These are phyloP conservation scores for Anser brachyrhynchus DNA, from an alignment of 2,113 vertebrate genomes.

Conservation along the genomic window DNA sequence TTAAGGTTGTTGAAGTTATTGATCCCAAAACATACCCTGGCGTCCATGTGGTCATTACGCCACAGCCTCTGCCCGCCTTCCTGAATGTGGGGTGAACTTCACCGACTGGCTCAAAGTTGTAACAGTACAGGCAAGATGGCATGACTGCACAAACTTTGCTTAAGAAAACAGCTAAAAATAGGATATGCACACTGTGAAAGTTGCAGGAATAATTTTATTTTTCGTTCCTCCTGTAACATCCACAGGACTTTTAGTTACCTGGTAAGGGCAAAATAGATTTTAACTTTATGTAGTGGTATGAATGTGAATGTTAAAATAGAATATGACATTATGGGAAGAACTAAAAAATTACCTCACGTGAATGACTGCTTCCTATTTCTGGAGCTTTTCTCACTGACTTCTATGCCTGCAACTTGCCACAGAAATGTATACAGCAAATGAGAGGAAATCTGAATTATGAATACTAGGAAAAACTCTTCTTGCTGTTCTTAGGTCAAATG, in stretches of 20 bases:
- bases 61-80: neutral
- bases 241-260: neutral
- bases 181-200: neutral
- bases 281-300: neutral
- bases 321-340: neutral
- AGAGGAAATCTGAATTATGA: neutral
- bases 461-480: neutral
- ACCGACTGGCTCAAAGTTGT: neutral
- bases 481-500: conserved; percentile 89
- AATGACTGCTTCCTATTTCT: neutral
- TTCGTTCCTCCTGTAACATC: neutral
- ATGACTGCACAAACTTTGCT: neutral
- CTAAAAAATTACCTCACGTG: neutral
- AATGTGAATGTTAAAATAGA: neutral
- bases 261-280: neutral
- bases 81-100: neutral
- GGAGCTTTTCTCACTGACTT: neutral
- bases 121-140: neutral
- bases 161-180: neutral
- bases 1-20: no score
- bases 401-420: neutral
- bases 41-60: no score
- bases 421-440: neutral
- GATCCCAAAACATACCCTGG: no score
- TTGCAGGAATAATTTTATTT: neutral